Percentiles rank a stretch among this genome's conserved stretches.
Evolutionary conservation across 2,888 invertebrate species (phyloP).

Genomic region (Cantharis flavilabris): DNA sequence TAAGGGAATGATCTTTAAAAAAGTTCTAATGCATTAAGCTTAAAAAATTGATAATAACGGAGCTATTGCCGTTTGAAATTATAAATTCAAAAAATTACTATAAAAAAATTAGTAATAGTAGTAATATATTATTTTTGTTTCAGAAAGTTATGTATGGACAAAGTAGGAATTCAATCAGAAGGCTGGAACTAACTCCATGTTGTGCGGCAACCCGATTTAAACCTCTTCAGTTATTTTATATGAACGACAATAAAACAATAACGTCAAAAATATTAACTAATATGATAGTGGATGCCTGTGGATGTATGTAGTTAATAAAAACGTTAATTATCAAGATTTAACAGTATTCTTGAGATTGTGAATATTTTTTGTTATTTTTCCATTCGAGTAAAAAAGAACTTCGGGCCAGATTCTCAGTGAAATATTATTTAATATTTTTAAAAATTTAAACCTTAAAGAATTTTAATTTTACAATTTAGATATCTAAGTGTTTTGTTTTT

Average conservation of each 20-base stretch:
- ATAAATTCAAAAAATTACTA: too few relatives aligned
- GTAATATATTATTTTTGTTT: slow-evolving; percentile 5
- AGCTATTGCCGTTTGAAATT: too few relatives aligned
- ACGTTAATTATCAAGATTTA: slow-evolving; percentile 10
- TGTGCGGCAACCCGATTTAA: slow-evolving; percentile 86
- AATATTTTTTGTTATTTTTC: slow-evolving; percentile 1
- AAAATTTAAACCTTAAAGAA: background rate
- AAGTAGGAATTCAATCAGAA: slow-evolving; percentile 51
- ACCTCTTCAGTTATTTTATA: slow-evolving; percentile 77
- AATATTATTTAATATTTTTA: background rate
- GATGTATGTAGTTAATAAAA: slow-evolving; percentile 70
- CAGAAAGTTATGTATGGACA: slow-evolving; percentile 72
- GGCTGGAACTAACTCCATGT: slow-evolving; percentile 77
- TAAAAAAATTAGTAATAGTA: too few relatives aligned
- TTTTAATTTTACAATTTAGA: background rate
- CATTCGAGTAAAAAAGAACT: background rate
- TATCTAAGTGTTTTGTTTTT: background rate
- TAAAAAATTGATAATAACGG: too few relatives aligned
- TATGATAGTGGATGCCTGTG: slow-evolving; percentile 91
- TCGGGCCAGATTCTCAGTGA: background rate
- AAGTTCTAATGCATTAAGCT: too few relatives aligned
- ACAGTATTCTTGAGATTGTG: slow-evolving; percentile 25
- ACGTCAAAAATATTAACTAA: slow-evolving; percentile 81
- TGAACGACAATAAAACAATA: slow-evolving; percentile 78
- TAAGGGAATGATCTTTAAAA: too few relatives aligned